phyloP scores from a whole-genome alignment of 2,888 invertebrate species.

The Brachylomia viminalis region DNA sequence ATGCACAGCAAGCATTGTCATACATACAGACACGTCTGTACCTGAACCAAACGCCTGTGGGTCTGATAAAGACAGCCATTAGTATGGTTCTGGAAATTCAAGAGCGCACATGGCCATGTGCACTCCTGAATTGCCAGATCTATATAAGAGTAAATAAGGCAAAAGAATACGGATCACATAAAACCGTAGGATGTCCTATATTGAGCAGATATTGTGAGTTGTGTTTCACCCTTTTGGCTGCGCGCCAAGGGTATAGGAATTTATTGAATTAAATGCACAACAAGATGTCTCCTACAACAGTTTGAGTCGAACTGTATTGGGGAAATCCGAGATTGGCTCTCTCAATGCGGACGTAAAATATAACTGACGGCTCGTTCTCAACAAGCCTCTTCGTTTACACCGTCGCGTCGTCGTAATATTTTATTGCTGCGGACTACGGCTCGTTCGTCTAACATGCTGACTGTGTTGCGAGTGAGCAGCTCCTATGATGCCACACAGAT shows the following conservation, averaged over 20 bases:
- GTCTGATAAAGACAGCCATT: too few species aligned
- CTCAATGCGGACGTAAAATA: slow-evolving; percentile 11
- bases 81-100: too few species aligned
- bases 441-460: background rate
- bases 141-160: background rate
- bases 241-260: slow-evolving; percentile 15
- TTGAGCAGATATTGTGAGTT: slow-evolving; percentile 29
- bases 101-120: too few species aligned
- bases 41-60: too few species aligned
- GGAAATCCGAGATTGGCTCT: slow-evolving; percentile 20
- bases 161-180: slow-evolving; percentile 2
- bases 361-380: slow-evolving; percentile 6
- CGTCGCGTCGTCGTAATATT: slow-evolving; percentile 19
- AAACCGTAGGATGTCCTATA: slow-evolving; percentile 7
- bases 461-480: background rate
- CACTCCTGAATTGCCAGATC: background rate
- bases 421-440: slow-evolving; percentile 3
- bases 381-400: slow-evolving; percentile 1
- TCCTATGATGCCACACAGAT: background rate
- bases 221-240: background rate
- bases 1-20: too few species aligned
- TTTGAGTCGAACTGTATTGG: slow-evolving; percentile 21
- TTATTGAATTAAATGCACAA: slow-evolving; percentile 32
- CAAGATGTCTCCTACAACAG: slow-evolving; percentile 21
- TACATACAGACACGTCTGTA: too few species aligned